A percentile compares a stretch with the other conserved stretches of the same genome.
Evolutionary conservation across 2,797 vertebrate genomes (phyloP).

Genomic region (Poecilia wingei): DNA sequence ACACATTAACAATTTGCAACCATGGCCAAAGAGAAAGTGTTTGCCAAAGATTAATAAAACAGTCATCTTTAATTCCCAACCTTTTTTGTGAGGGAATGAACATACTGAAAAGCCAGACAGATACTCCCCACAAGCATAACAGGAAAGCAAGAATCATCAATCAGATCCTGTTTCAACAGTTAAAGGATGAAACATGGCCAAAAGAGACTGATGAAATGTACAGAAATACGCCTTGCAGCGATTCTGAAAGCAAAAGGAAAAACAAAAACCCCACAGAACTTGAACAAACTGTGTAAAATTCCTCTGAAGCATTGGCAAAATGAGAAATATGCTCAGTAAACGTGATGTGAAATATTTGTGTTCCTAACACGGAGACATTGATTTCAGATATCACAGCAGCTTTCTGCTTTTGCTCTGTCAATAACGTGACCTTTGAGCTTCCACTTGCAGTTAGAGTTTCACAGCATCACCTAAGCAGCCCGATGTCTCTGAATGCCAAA

Average conservation of each 20-base stretch:
- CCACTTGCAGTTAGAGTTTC: conserved; percentile 1
- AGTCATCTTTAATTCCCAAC: not conserved
- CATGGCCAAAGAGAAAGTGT: not conserved
- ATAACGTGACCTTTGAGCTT: conserved; percentile 9
- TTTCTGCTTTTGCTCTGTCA: not conserved
- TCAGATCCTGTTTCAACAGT: not conserved
- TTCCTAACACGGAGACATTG: not conserved
- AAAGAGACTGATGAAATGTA: not conserved
- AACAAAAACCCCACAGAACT: not conserved
- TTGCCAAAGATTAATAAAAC: not conserved
- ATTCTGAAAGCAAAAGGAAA: conserved; percentile 5
- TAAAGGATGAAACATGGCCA: not conserved
- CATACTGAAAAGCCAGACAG: not conserved
- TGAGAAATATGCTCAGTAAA: not conserved
- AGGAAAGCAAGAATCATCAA: not conserved
- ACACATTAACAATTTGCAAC: too few species aligned
- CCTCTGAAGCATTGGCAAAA: not conserved
- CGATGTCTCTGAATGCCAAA: not conserved
- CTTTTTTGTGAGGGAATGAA: not conserved
- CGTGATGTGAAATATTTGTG: not conserved
- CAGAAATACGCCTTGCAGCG: not conserved
- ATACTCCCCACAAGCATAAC: not conserved
- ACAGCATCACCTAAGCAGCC: not conserved
- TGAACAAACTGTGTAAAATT: conserved; percentile 22
- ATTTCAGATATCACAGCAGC: conserved; percentile 6